A percentile compares a stretch with the other conserved stretches of the same genome.
These are phyloP conservation scores for Mellivora capensis DNA, from an alignment of 2,113 vertebrate genomes.

Conservation along the genomic window DNA sequence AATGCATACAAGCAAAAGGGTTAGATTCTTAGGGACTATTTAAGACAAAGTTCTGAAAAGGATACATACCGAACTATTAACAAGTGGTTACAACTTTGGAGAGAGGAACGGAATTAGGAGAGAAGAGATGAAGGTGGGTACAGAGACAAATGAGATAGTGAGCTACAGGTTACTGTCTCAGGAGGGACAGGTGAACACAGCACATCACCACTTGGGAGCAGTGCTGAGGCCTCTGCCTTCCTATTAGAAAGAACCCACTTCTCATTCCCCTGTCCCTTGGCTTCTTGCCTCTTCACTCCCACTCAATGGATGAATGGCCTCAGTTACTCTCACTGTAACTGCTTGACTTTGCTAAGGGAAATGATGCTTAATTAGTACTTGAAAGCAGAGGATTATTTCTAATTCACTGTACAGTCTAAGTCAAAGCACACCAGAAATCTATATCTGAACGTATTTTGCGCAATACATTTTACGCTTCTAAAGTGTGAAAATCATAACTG, in stretches of 20 bases:
- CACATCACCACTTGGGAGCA: background rate
- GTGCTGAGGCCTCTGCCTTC: background rate
- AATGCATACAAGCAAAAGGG: background rate
- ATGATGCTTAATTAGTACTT: background rate
- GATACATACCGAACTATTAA: too few species aligned
- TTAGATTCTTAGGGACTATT: background rate
- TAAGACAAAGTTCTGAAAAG: background rate
- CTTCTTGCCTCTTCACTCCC: background rate
- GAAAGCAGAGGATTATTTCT: background rate
- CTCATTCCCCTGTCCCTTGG: background rate
- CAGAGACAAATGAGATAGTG: background rate
- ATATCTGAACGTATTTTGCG: background rate
- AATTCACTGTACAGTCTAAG: background rate
- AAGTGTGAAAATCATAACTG: background rate
- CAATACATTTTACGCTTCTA: background rate
- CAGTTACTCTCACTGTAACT: background rate
- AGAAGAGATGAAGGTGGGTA: background rate
- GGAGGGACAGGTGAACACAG: background rate
- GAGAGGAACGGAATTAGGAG: background rate
- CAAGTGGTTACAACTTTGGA: background rate
- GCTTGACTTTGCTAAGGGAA: background rate
- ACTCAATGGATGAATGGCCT: background rate
- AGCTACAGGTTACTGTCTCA: background rate
- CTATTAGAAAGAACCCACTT: accelerated
- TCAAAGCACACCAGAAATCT: background rate